These are phyloP conservation scores for Heliconius hewitsoni DNA, from an alignment of 1,140 invertebrate genomes.

Conservation along the genomic window DNA sequence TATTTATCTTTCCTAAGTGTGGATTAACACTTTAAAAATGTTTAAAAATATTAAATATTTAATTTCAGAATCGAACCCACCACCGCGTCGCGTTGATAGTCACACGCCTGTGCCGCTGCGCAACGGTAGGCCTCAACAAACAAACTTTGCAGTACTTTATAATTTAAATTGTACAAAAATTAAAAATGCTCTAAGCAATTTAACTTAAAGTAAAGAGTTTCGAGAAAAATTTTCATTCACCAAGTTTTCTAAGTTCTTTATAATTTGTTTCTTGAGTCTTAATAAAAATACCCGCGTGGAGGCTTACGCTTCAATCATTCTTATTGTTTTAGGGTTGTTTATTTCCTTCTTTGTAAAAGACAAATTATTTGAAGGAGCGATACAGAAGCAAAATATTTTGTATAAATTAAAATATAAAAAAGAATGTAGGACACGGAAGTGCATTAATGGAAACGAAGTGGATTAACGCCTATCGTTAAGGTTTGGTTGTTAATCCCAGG, in stretches of 20 bases:
- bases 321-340: slow-evolving; percentile 21
- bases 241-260: slow-evolving; percentile 24
- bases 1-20: no score
- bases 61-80: no score
- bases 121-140: no score
- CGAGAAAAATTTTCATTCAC: slow-evolving; percentile 8
- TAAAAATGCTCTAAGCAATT: slow-evolving; percentile 21
- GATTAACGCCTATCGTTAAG: no score
- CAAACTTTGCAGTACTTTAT: no score
- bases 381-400: not conserved
- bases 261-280: slow-evolving; percentile 24
- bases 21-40: no score
- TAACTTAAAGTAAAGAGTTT: slow-evolving; percentile 28
- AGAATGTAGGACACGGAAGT: no score
- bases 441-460: no score
- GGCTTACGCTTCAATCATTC: slow-evolving; percentile 24
- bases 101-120: no score
- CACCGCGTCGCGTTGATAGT: no score
- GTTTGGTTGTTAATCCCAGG: no score
- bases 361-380: slow-evolving; percentile 5
- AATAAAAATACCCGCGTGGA: slow-evolving; percentile 26
- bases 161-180: not conserved
- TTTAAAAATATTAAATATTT: no score
- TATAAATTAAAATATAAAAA: not conserved
- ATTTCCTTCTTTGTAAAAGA: slow-evolving; percentile 16